Percentiles rank a stretch among this genome's conserved stretches.
phyloP scores from a whole-genome alignment of 1,140 invertebrate species.

The Drosophila melanogaster region Release_6_plus_ISO1_MT NT_033779.5:11634501-11635000 shows the following conservation, averaged over 20 bases:
- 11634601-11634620: slow-evolving; percentile 73
- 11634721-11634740: slow-evolving; percentile 56
- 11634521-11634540: slow-evolving; percentile 84
- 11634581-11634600: slow-evolving; percentile 35
- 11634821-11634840: slow-evolving; percentile 27
- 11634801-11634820: slow-evolving; percentile 32
- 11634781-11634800: slow-evolving; percentile 31
- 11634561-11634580: slow-evolving; percentile 32
- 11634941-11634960: neutral
- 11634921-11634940: neutral
- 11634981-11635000: neutral
- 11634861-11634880: slow-evolving; percentile 2
- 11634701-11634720: slow-evolving; percentile 18
- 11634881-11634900: neutral
- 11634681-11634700: neutral
- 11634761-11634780: slow-evolving; percentile 76
- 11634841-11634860: slow-evolving; percentile 28
- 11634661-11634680: slow-evolving; percentile 7
- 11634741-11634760: slow-evolving; percentile 72
- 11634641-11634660: slow-evolving; percentile 31
- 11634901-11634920: neutral
- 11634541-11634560: slow-evolving; percentile 74
- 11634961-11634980: neutral
- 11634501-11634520: slow-evolving; percentile 62
- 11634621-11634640: slow-evolving; percentile 66